phyloP scores from a whole-genome alignment of 2,113 vertebrate species.

The Chaetodon auriga region DNA sequence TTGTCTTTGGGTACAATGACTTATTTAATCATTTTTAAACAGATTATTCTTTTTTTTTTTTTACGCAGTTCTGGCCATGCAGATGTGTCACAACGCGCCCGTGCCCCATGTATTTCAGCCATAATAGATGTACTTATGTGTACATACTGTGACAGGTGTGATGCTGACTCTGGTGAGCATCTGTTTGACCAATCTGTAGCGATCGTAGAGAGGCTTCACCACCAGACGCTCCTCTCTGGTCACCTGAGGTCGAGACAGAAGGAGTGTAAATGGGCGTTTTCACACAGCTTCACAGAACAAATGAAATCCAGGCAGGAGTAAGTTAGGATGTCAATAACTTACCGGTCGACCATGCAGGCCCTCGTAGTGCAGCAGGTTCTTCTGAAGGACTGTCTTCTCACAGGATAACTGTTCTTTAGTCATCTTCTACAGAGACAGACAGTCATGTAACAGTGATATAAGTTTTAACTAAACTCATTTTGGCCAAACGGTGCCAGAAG shows the following conservation, averaged over 20 bases:
- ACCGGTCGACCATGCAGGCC: slow-evolving; percentile 96
- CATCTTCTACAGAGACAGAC: slow-evolving; percentile 88
- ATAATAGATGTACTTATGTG: neutral
- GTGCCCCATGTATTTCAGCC: no score
- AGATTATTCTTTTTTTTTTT: no score
- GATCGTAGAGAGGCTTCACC: slow-evolving; percentile 96
- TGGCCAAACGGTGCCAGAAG: no score
- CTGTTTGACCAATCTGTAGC: slow-evolving; percentile 97
- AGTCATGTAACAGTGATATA: neutral
- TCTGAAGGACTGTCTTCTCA: slow-evolving; percentile 97
- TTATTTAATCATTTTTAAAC: no score
- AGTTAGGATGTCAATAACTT: slow-evolving; percentile 38
- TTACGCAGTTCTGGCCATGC: no score
- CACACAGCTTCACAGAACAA: neutral
- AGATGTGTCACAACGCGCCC: no score
- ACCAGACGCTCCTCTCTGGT: slow-evolving; percentile 94
- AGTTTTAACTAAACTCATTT: neutral
- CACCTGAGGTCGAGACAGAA: slow-evolving; percentile 79
- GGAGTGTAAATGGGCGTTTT: neutral
- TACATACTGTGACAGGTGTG: slow-evolving; percentile 92
- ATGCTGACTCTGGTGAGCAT: slow-evolving; percentile 97
- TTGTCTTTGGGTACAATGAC: no score
- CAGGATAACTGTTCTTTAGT: slow-evolving; percentile 95
- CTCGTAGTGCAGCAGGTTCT: slow-evolving; percentile 97
- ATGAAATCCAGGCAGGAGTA: neutral